Percentiles rank a stretch among this genome's conserved stretches.
These are phyloP conservation scores for Fringilla coelebs DNA, from an alignment of 2,797 vertebrate genomes.

Conservation along the genomic window DNA sequence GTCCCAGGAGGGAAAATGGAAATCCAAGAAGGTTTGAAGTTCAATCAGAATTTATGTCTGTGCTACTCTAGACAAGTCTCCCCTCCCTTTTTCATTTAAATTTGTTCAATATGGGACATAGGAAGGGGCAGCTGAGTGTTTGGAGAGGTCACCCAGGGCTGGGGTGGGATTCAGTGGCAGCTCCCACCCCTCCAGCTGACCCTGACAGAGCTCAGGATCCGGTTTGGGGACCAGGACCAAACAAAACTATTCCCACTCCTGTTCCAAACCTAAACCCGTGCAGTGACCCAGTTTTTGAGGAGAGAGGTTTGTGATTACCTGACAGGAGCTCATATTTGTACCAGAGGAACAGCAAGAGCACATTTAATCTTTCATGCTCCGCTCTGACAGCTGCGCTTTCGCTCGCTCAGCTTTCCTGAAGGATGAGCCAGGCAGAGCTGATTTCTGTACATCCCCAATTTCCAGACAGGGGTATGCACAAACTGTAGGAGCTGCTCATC, in stretches of 20 bases:
- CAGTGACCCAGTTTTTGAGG: conserved; percentile 69
- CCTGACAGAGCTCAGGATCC: not conserved
- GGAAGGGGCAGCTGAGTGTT: not conserved
- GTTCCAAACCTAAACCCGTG: not conserved
- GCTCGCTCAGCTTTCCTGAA: conserved; percentile 22
- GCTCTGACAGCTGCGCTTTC: conserved; percentile 54
- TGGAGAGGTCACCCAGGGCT: not conserved
- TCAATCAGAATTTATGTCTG: not conserved
- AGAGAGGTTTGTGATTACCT: conserved; percentile 64
- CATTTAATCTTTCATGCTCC: conserved; percentile 61
- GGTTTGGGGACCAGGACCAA: not conserved
- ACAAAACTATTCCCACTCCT: conserved; percentile 7
- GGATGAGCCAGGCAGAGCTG: conserved; percentile 37
- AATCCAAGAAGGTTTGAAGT: not conserved
- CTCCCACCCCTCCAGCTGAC: not conserved
- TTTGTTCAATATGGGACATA: fast-evolving
- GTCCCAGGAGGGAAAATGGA: not conserved
- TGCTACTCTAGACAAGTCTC: not conserved
- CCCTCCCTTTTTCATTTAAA: fast-evolving
- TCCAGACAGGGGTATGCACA: conserved; percentile 26
- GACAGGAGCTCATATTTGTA: conserved; percentile 49
- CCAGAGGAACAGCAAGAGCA: conserved; percentile 29
- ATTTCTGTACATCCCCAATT: conserved; percentile 11
- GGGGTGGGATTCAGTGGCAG: not conserved
- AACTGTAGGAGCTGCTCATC: conserved; percentile 39